Evolutionary conservation across 2,888 invertebrate genomes (phyloP).

Genomic region (Ochropleura plecta): DNA sequence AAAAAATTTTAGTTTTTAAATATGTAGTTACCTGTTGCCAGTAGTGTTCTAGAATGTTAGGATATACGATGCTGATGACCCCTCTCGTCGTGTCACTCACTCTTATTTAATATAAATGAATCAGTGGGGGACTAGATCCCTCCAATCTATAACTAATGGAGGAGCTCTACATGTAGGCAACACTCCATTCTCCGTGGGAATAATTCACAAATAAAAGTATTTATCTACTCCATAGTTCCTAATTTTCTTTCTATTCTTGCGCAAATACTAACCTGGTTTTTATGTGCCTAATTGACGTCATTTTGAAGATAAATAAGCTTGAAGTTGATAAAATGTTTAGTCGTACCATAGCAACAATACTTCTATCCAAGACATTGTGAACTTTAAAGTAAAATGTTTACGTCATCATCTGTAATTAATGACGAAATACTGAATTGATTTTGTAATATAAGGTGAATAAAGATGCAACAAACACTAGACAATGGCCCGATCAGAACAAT

Average conservation of each 20-base stretch:
- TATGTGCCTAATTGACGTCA: conserved; percentile 16
- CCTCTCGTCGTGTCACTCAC: conserved; percentile 17
- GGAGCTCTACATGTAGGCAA: background rate
- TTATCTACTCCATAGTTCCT: conserved; percentile 1
- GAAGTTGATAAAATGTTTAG: conserved; percentile 1
- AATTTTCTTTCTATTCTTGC: background rate
- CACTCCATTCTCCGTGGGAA: conserved; percentile 16
- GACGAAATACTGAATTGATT: conserved; percentile 7
- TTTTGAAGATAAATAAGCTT: conserved; percentile 8
- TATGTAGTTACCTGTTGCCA: no score
- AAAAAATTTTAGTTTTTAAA: no score
- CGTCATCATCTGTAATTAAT: conserved; percentile 6
- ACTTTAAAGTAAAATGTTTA: background rate
- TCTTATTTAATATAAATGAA: conserved; percentile 24
- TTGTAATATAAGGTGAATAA: conserved; percentile 2
- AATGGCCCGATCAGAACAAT: conserved; percentile 35
- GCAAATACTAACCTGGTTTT: conserved; percentile 9
- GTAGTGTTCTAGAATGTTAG: background rate
- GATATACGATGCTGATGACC: background rate
- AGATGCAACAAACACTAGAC: conserved; percentile 26
- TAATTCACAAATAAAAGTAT: conserved; percentile 15
- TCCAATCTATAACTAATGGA: conserved; percentile 10
- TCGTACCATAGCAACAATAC: background rate
- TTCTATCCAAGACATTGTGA: conserved; percentile 1
- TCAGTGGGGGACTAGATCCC: conserved; percentile 44